Conservation (phyloP, 2,888 invertebrate genomes). For the Andrena praecox region DNA sequence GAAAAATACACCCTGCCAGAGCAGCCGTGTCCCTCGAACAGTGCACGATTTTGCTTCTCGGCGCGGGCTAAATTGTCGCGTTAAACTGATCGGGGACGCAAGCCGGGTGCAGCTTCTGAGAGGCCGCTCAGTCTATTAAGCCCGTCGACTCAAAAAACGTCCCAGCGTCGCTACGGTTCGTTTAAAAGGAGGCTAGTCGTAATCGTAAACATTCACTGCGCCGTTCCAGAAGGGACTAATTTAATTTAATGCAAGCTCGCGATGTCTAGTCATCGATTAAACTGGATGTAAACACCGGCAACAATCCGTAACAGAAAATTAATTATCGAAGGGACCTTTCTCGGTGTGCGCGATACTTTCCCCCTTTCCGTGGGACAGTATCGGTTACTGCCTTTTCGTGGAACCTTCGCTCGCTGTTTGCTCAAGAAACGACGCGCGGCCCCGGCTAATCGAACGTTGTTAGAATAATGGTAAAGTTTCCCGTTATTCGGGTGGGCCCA, state of each 20-base stretch:
- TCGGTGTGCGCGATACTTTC: background rate
- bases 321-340: conserved; percentile 15
- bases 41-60: background rate
- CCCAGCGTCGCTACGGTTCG: background rate
- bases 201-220: no score
- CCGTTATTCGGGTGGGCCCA: background rate
- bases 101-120: background rate
- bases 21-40: background rate
- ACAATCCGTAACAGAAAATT: conserved; percentile 8
- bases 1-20: background rate
- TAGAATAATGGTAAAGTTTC: conserved; percentile 27
- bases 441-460: conserved; percentile 30
- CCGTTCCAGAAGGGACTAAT: background rate
- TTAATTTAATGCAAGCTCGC: background rate
- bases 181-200: background rate
- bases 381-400: conserved; percentile 55
- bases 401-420: conserved; percentile 49
- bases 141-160: background rate
- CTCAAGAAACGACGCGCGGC: conserved; percentile 8
- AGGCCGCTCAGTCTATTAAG: no score
- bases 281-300: conserved; percentile 6
- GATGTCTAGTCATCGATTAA: conserved; percentile 21
- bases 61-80: background rate
- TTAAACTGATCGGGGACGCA: background rate
- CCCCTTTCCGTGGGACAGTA: conserved; percentile 21